Evolutionary conservation across 2,797 vertebrate genomes (phyloP), one percentile per base, ranked within the genome.

Genomic region (Vultur gryphus): DNA sequence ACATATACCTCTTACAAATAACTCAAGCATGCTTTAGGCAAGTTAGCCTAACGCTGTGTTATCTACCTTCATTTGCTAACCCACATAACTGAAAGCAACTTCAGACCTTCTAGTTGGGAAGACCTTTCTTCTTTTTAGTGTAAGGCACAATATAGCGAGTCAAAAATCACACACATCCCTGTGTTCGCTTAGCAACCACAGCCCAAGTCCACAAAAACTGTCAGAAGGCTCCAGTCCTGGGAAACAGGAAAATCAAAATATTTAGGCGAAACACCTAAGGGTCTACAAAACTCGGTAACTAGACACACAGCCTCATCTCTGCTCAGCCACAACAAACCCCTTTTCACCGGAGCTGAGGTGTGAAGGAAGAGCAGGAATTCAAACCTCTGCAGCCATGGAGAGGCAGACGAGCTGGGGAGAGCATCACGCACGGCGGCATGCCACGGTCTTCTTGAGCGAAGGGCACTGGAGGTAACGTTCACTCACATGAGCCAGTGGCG

Each of bases 341-440:
- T 39, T n/a, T 65, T 20, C 55, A 66, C 10, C 15, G 14, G 52
- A 75, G 83, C 43, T 13, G 29, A 83, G 55, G 61, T 33, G 46
- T 10, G 28, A 87, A 72, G 37, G 54, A 72, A 80, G 39, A 62
- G 61, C 61, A 84, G 80, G 48, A 86, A 59, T 83, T 81, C 55
- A 67, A 55, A 59, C 14, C 28, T 59, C 43, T 62, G 57, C 37
- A 67, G 80, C 44, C 7, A 1, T 11, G 28, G 57, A 55, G 66
- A 88, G 75, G 35, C 0, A 0, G 37, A 33, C 0, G 6, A 84
- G 31, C 51, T 6, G 5, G 14, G 39, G 17, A 78, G 25, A 84
- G n/a, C 4, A 8, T 43, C 48, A n/a, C 5, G 3, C 33, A 4
- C 0, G 1, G 58, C 24, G 33, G 48, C 51, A 37, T 7, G 37